Evolutionary conservation across 2,797 vertebrate species (phyloP).

Genomic region (Fistularia tabacaria): DNA sequence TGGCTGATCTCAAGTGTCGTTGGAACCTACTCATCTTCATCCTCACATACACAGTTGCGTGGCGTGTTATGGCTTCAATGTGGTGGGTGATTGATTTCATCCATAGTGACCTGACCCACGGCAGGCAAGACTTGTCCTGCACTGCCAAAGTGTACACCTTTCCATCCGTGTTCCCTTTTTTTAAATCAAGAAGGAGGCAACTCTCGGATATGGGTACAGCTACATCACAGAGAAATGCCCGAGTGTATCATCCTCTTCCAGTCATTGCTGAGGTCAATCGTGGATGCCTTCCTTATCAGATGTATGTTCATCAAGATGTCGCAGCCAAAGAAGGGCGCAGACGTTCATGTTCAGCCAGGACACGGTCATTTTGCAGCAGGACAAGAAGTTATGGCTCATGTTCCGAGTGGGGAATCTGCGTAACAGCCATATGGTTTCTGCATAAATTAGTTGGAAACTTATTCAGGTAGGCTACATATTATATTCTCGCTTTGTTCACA

Average conservation of each 20-base stretch:
- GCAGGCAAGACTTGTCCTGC: slow-evolving; percentile 93
- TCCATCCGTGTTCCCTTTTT: slow-evolving; percentile 97
- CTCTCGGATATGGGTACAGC: slow-evolving; percentile 95
- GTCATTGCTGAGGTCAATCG: slow-evolving; percentile 96
- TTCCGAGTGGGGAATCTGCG: slow-evolving; percentile 89
- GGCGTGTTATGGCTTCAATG: slow-evolving; percentile 98
- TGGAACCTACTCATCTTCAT: slow-evolving; percentile 99
- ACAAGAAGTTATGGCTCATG: slow-evolving; percentile 89
- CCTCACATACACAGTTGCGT: slow-evolving; percentile 96
- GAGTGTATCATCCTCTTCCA: slow-evolving; percentile 99
- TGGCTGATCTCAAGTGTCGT: slow-evolving; percentile 98
- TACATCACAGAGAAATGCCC: slow-evolving; percentile 98
- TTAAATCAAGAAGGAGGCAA: slow-evolving; percentile 97
- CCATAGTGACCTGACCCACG: slow-evolving; percentile 91
- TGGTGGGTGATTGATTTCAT: slow-evolving; percentile 98
- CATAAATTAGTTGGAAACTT: slow-evolving; percentile 91
- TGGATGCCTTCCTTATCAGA: slow-evolving; percentile 96
- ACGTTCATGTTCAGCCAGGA: slow-evolving; percentile 90
- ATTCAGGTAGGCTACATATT: slow-evolving; percentile 79
- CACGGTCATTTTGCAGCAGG: slow-evolving; percentile 85
- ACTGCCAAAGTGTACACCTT: slow-evolving; percentile 99
- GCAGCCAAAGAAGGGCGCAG: slow-evolving; percentile 97
- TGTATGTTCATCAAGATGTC: slow-evolving; percentile 99
- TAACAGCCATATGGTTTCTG: slow-evolving; percentile 93
- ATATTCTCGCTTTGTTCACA: no score